These are phyloP conservation scores for Acyrthosiphon pisum DNA, from an alignment of 1,140 invertebrate genomes.

Conservation along the genomic window DNA sequence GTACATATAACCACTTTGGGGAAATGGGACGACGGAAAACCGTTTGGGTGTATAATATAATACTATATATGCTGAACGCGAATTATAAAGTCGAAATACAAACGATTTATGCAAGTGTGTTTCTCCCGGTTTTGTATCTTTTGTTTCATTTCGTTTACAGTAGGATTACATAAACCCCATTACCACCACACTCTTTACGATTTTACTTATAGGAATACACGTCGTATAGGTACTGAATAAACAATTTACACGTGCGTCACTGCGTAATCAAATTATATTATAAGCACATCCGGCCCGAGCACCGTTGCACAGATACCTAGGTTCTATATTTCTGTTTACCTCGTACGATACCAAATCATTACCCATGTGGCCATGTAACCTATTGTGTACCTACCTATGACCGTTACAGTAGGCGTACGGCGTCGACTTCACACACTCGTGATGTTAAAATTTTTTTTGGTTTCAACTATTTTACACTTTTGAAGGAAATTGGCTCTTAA, in stretches of 20 bases:
- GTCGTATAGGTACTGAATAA: neutral
- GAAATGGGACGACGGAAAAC: neutral
- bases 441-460: too few relatives aligned
- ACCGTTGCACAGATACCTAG: too few relatives aligned
- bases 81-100: neutral
- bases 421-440: too few relatives aligned
- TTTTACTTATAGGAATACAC: neutral
- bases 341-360: too few relatives aligned
- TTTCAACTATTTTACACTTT: too few relatives aligned
- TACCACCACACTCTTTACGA: neutral
- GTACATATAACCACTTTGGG: neutral
- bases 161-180: neutral
- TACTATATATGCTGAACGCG: neutral
- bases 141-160: neutral
- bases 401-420: too few relatives aligned
- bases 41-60: neutral
- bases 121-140: neutral
- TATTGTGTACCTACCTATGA: too few relatives aligned
- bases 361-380: too few relatives aligned
- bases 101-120: neutral
- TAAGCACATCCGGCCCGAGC: neutral
- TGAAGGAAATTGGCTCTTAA: too few relatives aligned
- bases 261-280: neutral
- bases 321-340: too few relatives aligned
- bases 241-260: neutral